A percentile compares a stretch with the other conserved stretches of the same genome.
These are phyloP conservation scores for Aphodius granarius DNA, from an alignment of 2,888 invertebrate species.

Conservation along the genomic window DNA sequence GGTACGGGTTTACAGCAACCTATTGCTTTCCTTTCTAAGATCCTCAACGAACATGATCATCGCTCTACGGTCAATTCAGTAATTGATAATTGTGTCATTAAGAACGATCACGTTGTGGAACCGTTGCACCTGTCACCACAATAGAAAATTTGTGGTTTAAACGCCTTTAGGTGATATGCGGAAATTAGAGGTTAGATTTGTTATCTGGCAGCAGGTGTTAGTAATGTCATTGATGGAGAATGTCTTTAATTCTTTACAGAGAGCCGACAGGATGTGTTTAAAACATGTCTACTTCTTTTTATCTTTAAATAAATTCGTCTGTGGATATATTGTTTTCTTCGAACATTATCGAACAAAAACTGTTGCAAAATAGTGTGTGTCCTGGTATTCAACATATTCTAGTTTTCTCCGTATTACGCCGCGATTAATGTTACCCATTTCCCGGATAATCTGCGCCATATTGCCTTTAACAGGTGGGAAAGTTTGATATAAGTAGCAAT, in stretches of 20 bases:
- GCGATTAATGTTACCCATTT: background rate
- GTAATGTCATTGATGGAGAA: background rate
- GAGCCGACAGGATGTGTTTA: background rate
- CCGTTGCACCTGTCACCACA: background rate
- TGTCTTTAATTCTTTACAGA: background rate
- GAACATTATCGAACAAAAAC: background rate
- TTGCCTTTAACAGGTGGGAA: constrained; percentile 6
- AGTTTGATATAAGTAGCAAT: constrained; percentile 7
- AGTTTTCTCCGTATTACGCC: background rate
- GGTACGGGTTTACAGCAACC: background rate
- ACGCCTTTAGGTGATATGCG: background rate
- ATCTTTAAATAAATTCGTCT: too few species aligned
- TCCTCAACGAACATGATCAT: background rate
- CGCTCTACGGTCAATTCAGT: background rate
- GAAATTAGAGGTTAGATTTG: background rate
- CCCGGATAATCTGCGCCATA: background rate
- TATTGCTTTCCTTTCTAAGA: background rate
- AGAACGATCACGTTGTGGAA: background rate
- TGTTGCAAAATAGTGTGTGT: background rate
- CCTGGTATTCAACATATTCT: background rate
- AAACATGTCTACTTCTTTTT: too few species aligned
- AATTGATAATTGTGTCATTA: background rate
- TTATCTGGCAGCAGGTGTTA: background rate
- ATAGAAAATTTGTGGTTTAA: background rate
- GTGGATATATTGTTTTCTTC: too few species aligned